A percentile compares a stretch with the other conserved stretches of the same genome.
phyloP scores from a whole-genome alignment of 2,113 vertebrate species.

The Epinephelus fuscoguttatus region DNA sequence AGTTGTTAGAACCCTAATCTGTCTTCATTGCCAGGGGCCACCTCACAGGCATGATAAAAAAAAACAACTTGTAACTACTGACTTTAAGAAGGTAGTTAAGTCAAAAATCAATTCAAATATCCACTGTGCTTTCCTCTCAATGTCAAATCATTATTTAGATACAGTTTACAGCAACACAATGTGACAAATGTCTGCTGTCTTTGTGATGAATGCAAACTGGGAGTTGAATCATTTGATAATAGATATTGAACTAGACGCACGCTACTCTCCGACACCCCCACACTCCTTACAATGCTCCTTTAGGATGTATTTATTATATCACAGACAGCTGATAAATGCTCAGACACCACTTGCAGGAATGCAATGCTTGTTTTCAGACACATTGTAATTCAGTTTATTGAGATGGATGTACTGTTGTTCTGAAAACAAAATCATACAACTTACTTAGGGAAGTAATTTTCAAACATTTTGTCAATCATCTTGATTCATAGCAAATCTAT shows the following conservation, averaged over 20 bases:
- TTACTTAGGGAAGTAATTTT: slow-evolving; percentile 33
- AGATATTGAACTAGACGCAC: not conserved
- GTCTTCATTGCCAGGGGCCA: slow-evolving; percentile 20
- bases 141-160: not conserved
- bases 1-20: slow-evolving; percentile 61
- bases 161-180: not conserved
- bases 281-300: not conserved
- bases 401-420: not conserved
- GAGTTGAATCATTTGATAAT: slow-evolving; percentile 12
- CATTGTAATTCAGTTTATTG: slow-evolving; percentile 10
- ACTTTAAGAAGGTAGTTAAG: not conserved
- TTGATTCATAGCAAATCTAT: slow-evolving; percentile 47
- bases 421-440: slow-evolving; percentile 19
- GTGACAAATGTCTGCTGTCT: not conserved
- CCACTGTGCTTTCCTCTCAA: no score
- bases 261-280: slow-evolving; percentile 2
- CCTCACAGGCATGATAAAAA: slow-evolving; percentile 20
- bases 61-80: not conserved
- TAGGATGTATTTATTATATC: not conserved
- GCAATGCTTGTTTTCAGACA: not conserved
- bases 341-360: not conserved
- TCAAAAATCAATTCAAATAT: not conserved
- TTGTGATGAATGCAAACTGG: not conserved
- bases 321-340: slow-evolving; percentile 15
- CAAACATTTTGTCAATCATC: slow-evolving; percentile 46